A percentile compares a stretch with the other conserved stretches of the same genome.
Conservation (phyloP, 2,113 vertebrate species). For the Aleadryas rufinucha region DNA sequence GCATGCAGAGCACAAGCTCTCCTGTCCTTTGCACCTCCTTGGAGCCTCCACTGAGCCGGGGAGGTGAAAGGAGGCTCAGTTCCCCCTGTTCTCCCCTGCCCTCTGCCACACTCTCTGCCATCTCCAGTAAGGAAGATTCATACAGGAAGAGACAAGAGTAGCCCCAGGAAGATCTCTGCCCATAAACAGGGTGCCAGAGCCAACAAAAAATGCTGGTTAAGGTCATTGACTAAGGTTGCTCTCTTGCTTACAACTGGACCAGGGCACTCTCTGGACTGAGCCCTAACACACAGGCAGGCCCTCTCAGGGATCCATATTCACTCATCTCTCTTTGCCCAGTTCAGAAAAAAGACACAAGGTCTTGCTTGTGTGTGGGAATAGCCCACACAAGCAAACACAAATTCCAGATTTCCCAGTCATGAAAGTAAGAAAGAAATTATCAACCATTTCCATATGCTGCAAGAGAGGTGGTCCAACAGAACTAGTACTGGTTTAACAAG, state of each 20-base stretch:
- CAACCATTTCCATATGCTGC: background rate
- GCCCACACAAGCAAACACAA: background rate
- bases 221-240: background rate
- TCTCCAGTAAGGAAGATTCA: background rate
- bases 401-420: background rate
- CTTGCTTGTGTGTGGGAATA: background rate
- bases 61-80: accelerated
- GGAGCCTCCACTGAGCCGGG: background rate
- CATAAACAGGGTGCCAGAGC: background rate
- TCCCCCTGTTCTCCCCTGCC: background rate
- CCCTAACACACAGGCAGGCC: too few relatives aligned
- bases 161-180: background rate
- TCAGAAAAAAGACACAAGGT: background rate
- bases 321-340: accelerated
- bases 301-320: background rate
- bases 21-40: accelerated
- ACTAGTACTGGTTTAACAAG: background rate
- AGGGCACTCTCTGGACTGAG: background rate
- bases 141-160: background rate
- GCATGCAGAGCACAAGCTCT: background rate
- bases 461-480: background rate
- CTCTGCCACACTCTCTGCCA: background rate
- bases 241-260: background rate
- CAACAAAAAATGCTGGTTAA: background rate
- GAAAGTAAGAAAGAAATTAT: background rate